Conservation (phyloP, 2,113 vertebrate species). For the Stictonetta naevosa region DNA sequence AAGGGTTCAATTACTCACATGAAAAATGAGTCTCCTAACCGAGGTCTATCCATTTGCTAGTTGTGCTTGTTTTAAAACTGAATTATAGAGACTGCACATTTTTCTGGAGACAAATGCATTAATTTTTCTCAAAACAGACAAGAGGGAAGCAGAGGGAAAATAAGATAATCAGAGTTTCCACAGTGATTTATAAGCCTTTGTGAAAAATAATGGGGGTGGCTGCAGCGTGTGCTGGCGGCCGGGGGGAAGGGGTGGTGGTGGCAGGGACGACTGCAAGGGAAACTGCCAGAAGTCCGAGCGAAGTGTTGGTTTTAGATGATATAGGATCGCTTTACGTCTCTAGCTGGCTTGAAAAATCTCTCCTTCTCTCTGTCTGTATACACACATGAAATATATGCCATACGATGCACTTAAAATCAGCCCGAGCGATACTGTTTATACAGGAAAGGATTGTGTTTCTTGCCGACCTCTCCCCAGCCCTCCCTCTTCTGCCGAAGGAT, state of each 20-base stretch:
- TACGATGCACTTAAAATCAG: slow-evolving; percentile 20
- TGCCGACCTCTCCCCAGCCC: slow-evolving; percentile 5
- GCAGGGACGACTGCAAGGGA: slow-evolving; percentile 2
- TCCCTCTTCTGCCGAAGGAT: slow-evolving; percentile 48
- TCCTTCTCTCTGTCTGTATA: neutral
- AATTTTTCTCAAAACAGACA: slow-evolving; percentile 78
- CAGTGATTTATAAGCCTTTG: slow-evolving; percentile 80
- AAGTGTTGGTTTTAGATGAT: slow-evolving; percentile 74
- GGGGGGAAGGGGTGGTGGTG: neutral
- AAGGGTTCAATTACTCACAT: slow-evolving; percentile 77
- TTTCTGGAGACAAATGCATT: slow-evolving; percentile 78
- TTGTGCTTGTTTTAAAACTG: slow-evolving; percentile 79
- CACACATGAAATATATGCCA: slow-evolving; percentile 53
- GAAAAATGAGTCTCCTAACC: slow-evolving; percentile 77
- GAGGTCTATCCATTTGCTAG: slow-evolving; percentile 69
- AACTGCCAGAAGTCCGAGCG: slow-evolving; percentile 63
- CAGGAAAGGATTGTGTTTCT: slow-evolving; percentile 59
- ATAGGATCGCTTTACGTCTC: slow-evolving; percentile 67
- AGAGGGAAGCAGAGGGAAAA: slow-evolving; percentile 76
- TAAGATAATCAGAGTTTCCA: slow-evolving; percentile 81
- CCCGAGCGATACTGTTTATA: neutral
- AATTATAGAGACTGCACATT: slow-evolving; percentile 76
- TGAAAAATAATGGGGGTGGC: slow-evolving; percentile 69
- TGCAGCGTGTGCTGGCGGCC: neutral
- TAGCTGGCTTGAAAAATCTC: slow-evolving; percentile 62